Evolutionary conservation across 2,113 vertebrate species (phyloP).

Genomic region (Peromyscus californicus): DNA sequence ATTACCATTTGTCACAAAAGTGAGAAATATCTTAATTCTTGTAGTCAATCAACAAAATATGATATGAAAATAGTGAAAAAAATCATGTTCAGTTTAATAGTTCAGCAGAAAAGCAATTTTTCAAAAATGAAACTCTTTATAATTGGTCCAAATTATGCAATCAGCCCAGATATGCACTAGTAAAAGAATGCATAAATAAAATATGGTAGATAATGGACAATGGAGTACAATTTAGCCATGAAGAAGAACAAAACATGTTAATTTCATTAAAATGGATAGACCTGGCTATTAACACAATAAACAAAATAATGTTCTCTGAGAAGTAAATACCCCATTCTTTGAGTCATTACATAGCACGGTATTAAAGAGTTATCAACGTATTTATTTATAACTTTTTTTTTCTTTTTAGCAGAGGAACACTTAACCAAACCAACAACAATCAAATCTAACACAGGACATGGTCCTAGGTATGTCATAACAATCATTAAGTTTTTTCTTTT

Average conservation of each 20-base stretch:
- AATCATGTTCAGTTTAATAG: background rate
- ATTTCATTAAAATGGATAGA: background rate
- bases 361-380: background rate
- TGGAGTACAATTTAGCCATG: background rate
- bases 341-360: rapidly evolving
- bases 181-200: background rate
- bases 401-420: background rate
- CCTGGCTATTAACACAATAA: too few species aligned
- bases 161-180: rapidly evolving
- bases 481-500: background rate
- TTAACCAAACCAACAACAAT: background rate
- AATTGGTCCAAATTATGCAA: background rate
- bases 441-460: background rate
- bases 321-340: background rate
- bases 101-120: background rate
- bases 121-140: background rate
- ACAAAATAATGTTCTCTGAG: background rate
- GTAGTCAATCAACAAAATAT: background rate
- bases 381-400: background rate
- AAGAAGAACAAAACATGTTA: background rate
- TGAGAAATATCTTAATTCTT: background rate
- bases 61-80: background rate
- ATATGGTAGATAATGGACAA: background rate
- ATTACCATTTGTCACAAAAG: background rate
- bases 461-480: background rate